Evolutionary conservation across 2,113 vertebrate genomes (phyloP).

Genomic region (Apeltes quadracus): DNA sequence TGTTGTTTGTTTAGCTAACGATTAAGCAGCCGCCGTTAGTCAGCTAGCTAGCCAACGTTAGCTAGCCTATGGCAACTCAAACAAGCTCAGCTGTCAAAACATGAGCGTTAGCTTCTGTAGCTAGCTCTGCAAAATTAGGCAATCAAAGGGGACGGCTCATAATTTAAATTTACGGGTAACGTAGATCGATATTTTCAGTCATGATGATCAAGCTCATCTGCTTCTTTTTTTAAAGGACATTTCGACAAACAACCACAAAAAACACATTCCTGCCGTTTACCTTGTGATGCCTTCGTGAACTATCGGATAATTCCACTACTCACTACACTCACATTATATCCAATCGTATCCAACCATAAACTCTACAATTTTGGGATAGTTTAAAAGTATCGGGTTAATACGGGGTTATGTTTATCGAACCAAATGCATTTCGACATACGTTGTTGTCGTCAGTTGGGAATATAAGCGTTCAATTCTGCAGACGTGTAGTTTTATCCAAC

Average conservation of each 20-base stretch:
- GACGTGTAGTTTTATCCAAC: neutral
- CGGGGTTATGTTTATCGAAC: neutral
- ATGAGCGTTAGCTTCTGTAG: slow-evolving; percentile 37
- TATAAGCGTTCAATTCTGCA: no score
- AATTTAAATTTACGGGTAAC: slow-evolving; percentile 41
- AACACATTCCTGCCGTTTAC: slow-evolving; percentile 47
- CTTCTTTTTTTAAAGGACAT: slow-evolving; percentile 37
- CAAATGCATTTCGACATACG: neutral
- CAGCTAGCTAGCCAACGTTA: slow-evolving; percentile 14
- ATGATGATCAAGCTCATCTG: slow-evolving; percentile 23
- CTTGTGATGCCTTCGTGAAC: slow-evolving; percentile 53
- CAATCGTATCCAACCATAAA: neutral
- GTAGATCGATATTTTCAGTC: slow-evolving; percentile 51
- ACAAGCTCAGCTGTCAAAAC: slow-evolving; percentile 59
- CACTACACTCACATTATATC: neutral
- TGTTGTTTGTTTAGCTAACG: slow-evolving; percentile 1
- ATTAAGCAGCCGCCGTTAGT: slow-evolving; percentile 25
- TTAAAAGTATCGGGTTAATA: neutral
- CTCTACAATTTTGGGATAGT: neutral
- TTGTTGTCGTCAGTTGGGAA: neutral
- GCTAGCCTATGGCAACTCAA: slow-evolving; percentile 40
- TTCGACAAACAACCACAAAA: slow-evolving; percentile 27
- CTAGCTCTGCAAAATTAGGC: slow-evolving; percentile 5
- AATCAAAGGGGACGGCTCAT: neutral
- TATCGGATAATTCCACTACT: neutral